Percentiles rank a stretch among this genome's conserved stretches.
Conservation (phyloP, 1,140 invertebrate species). For the Bombus waltoni region DNA sequence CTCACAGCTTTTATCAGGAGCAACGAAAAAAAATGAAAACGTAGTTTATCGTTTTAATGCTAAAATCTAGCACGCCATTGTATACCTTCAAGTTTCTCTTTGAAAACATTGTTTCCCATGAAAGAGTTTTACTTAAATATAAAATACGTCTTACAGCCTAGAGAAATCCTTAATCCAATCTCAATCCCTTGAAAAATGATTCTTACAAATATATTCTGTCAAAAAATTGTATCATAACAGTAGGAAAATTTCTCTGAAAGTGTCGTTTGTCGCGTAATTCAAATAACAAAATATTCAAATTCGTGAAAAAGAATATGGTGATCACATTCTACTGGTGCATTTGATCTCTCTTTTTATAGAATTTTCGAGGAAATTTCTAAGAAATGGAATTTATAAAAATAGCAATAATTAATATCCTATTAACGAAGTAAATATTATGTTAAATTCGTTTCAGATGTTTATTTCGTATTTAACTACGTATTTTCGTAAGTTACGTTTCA, state of each 20-base stretch:
- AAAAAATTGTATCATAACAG: neutral
- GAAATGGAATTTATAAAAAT: neutral
- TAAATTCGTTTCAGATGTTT: too few relatives aligned
- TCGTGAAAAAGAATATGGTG: neutral
- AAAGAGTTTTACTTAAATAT: neutral
- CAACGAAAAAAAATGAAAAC: neutral
- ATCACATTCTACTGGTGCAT: neutral
- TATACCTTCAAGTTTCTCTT: neutral
- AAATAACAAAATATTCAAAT: neutral
- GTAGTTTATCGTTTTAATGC: neutral
- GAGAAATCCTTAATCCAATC: neutral
- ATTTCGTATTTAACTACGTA: too few relatives aligned
- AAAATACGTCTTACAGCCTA: neutral
- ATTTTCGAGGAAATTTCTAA: too few relatives aligned
- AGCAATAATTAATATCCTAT: neutral
- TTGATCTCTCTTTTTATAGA: too few relatives aligned
- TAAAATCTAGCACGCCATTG: neutral
- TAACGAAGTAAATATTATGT: neutral
- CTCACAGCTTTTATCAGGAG: neutral
- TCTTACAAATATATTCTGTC: neutral
- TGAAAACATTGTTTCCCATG: neutral
- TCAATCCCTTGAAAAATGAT: constrained; percentile 15
- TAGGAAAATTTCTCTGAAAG: neutral
- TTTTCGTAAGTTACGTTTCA: too few relatives aligned
- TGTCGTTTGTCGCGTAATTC: neutral